Evolutionary conservation across 2,113 vertebrate genomes (phyloP).

Genomic region (Pachypanchax playfairii): DNA sequence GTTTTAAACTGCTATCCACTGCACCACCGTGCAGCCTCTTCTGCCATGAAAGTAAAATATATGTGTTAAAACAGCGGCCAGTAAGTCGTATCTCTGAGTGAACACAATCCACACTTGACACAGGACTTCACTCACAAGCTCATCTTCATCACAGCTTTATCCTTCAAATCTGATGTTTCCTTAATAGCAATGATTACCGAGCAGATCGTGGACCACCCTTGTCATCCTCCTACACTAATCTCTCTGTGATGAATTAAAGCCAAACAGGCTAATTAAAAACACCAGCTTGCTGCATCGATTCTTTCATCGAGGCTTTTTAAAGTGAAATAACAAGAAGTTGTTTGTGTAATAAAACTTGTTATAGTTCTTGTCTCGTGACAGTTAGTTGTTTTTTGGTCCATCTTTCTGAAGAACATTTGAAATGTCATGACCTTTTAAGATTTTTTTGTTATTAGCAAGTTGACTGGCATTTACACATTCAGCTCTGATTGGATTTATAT

Average conservation of each 20-base stretch:
- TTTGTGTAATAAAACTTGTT: background rate
- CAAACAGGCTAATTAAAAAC: background rate
- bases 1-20: no score
- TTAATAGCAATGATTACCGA: constrained; percentile 14
- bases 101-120: background rate
- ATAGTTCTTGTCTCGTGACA: constrained; percentile 15
- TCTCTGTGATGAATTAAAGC: constrained; percentile 10
- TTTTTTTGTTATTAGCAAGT: constrained; percentile 23
- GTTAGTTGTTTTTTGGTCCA: constrained; percentile 7
- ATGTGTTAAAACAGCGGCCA: background rate
- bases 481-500: constrained; percentile 32
- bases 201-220: constrained; percentile 49
- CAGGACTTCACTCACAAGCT: background rate
- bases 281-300: background rate
- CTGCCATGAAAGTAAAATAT: background rate
- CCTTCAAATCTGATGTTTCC: constrained; percentile 17
- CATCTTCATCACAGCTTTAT: constrained; percentile 10
- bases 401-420: constrained; percentile 24
- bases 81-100: background rate
- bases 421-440: constrained; percentile 69
- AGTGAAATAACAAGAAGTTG: background rate
- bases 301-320: background rate
- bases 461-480: constrained; percentile 46
- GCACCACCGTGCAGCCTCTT: no score
- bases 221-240: constrained; percentile 51